phyloP scores from a whole-genome alignment of 2,797 vertebrate genomes.

The Acipenser ruthenus region DNA sequence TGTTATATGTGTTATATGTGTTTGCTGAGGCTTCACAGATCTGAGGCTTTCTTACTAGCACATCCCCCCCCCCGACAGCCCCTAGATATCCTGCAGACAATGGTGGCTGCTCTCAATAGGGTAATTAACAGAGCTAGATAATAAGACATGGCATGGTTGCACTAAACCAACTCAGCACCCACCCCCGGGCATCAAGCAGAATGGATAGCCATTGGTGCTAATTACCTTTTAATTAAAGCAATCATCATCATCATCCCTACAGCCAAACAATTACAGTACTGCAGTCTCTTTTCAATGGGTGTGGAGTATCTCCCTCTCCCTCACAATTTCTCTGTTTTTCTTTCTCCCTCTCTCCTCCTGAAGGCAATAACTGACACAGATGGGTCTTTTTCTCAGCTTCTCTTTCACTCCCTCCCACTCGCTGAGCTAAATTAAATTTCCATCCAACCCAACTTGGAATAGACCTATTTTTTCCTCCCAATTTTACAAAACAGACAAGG shows the following conservation, averaged over 20 bases:
- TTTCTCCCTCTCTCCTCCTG: slow-evolving; percentile 10
- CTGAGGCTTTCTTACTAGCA: neutral
- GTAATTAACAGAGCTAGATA: slow-evolving; percentile 15
- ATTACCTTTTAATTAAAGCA: slow-evolving; percentile 32
- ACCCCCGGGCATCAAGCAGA: slow-evolving; percentile 17
- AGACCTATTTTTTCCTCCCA: too few relatives aligned
- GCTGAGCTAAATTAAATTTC: neutral
- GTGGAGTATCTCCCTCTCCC: neutral
- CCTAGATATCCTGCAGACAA: slow-evolving; percentile 9
- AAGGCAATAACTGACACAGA: neutral
- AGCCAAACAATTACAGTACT: slow-evolving; percentile 8
- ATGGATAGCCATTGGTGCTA: slow-evolving; percentile 19
- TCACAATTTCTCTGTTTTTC: slow-evolving; percentile 1
- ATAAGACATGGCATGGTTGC: slow-evolving; percentile 16
- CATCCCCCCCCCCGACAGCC: neutral
- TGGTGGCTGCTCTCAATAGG: slow-evolving; percentile 8
- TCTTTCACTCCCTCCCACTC: neutral
- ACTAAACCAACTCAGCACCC: slow-evolving; percentile 21
- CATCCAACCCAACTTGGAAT: slow-evolving; percentile 7
- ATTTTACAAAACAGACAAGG: too few relatives aligned
- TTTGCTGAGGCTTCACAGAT: neutral
- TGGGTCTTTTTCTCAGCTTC: neutral
- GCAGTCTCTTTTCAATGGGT: slow-evolving; percentile 6
- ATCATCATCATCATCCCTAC: slow-evolving; percentile 6
- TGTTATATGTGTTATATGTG: neutral